phyloP scores from a whole-genome alignment of 2,797 vertebrate genomes.

The Pteronotus mesoamericanus region DNA sequence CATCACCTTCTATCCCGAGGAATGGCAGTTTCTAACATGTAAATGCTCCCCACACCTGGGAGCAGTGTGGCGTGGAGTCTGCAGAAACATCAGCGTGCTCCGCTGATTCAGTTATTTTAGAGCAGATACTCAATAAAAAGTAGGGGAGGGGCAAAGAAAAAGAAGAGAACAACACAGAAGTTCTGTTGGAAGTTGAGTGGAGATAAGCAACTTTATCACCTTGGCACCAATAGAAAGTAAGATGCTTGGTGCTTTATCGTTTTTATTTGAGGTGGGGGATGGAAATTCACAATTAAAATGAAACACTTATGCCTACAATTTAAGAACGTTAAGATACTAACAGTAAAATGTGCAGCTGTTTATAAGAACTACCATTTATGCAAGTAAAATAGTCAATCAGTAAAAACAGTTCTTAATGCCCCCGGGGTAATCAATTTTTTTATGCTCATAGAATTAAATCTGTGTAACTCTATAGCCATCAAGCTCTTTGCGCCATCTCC shows the following conservation, averaged over 20 bases:
- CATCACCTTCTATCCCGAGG: not conserved
- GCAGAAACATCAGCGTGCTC: not conserved
- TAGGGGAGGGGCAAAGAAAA: not conserved
- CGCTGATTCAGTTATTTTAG: not conserved
- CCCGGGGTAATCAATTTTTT: slow-evolving; percentile 50
- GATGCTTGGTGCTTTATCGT: not conserved
- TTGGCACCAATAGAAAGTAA: not conserved
- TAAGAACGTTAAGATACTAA: slow-evolving; percentile 24
- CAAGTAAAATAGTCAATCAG: slow-evolving; percentile 58
- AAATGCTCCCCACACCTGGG: not conserved
- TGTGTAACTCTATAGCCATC: not conserved
- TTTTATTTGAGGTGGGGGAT: not conserved
- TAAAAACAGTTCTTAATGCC: slow-evolving; percentile 56
- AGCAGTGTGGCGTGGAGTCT: not conserved
- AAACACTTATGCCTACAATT: not conserved
- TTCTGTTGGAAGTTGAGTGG: not conserved
- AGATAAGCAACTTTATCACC: not conserved
- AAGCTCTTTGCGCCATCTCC: not conserved
- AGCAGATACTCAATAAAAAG: not conserved
- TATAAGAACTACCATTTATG: slow-evolving; percentile 45
- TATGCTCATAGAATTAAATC: slow-evolving; percentile 62
- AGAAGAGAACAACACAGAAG: not conserved
- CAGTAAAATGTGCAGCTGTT: slow-evolving; percentile 59
- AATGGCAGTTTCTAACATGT: not conserved
- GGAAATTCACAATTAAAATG: slow-evolving; percentile 29